These are phyloP conservation scores for Furnarius figulus DNA, from an alignment of 2,113 vertebrate species.

Conservation along the genomic window DNA sequence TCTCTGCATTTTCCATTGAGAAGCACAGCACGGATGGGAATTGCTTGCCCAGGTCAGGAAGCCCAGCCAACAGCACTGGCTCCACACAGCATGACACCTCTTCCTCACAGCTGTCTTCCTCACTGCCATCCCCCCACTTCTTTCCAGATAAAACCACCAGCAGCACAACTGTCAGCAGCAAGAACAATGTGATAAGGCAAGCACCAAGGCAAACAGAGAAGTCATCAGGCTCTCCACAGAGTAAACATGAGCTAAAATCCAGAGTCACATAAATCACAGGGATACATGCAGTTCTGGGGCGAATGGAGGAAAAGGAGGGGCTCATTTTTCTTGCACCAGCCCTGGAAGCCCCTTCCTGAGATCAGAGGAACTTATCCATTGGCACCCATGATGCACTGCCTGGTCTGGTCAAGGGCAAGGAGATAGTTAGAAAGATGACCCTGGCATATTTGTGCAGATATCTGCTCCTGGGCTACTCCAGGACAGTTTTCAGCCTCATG, in stretches of 20 bases:
- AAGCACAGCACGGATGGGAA: accelerated
- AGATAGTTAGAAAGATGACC: accelerated
- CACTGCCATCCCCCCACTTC: not conserved
- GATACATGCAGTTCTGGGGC: not conserved
- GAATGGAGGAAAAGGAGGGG: not conserved
- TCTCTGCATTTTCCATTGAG: not conserved
- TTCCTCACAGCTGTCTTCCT: not conserved
- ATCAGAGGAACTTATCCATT: not conserved
- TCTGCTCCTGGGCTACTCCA: not conserved
- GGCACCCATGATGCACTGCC: not conserved
- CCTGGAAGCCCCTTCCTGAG: not conserved
- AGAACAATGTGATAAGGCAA: conserved; percentile 7
- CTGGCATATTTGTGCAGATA: not conserved
- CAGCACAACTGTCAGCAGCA: not conserved
- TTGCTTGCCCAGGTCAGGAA: not conserved
- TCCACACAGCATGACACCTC: not conserved
- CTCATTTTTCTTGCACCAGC: not conserved
- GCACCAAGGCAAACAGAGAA: conserved; percentile 2
- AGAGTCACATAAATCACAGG: not conserved
- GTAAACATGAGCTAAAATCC: conserved; percentile 13
- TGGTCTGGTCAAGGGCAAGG: not conserved
- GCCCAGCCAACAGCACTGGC: not conserved
- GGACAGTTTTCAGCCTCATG: not conserved
- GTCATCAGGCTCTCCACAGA: not conserved
- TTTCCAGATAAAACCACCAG: not conserved